Percentiles rank a stretch among this genome's conserved stretches.
phyloP scores from a whole-genome alignment of 2,888 invertebrate genomes.

The Drosophila barbarae region DNA sequence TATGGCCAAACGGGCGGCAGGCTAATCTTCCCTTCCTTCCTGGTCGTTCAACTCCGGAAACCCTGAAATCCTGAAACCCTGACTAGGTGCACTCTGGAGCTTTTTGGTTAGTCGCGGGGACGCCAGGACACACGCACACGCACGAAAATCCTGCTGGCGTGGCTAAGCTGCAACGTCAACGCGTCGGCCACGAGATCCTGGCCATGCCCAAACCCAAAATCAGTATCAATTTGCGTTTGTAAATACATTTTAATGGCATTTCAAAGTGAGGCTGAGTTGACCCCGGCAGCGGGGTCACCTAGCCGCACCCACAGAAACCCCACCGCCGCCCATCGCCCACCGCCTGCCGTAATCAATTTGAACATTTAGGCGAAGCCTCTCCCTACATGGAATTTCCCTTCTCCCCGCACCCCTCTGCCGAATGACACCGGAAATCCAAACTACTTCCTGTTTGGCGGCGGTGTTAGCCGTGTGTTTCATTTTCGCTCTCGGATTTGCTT shows the following conservation, averaged over 20 bases:
- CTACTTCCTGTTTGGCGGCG: slow-evolving; percentile 68
- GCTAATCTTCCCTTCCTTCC: neutral
- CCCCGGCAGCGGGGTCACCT: slow-evolving; percentile 11
- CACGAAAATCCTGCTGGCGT: slow-evolving; percentile 50
- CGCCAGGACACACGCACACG: slow-evolving; percentile 11
- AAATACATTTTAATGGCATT: slow-evolving; percentile 76
- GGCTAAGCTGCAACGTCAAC: slow-evolving; percentile 64
- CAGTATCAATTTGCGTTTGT: slow-evolving; percentile 74
- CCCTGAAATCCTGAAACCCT: neutral
- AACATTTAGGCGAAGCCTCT: neutral
- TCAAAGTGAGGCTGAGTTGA: slow-evolving; percentile 67
- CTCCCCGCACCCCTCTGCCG: neutral
- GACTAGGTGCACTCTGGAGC: neutral
- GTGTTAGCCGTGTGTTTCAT: slow-evolving; percentile 65
- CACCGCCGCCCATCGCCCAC: neutral
- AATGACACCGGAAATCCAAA: slow-evolving; percentile 75
- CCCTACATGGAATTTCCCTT: neutral
- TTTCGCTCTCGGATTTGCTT: slow-evolving; percentile 59
- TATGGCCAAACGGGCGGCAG: neutral
- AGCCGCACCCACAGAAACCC: neutral
- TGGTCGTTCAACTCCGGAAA: slow-evolving; percentile 20
- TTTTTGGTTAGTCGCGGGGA: neutral
- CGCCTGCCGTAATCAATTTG: neutral
- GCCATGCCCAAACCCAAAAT: slow-evolving; percentile 56
- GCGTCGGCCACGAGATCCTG: slow-evolving; percentile 40